Evolutionary conservation across 2,113 vertebrate species (phyloP).

Genomic region (Vidua chalybeata): DNA sequence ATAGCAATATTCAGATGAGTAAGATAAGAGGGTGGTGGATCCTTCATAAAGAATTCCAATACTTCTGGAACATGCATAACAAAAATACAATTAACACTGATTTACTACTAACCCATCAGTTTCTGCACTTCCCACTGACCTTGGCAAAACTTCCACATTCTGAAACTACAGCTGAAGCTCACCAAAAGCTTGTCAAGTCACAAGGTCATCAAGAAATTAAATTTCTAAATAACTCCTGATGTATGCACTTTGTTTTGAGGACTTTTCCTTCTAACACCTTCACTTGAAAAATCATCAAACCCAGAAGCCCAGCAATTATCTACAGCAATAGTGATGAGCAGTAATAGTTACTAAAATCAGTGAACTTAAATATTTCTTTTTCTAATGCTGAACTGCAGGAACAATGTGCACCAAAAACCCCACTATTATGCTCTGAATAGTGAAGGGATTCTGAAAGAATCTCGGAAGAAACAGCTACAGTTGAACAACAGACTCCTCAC

Average conservation of each 20-base stretch:
- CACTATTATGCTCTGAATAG: not conserved
- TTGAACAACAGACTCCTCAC: not conserved
- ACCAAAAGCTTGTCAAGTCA: not conserved
- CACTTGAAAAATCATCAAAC: not conserved
- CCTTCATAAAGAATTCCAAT: not conserved
- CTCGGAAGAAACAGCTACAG: not conserved
- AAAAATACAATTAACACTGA: not conserved
- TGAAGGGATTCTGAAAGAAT: not conserved
- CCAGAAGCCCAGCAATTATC: not conserved
- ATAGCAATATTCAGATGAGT: not conserved
- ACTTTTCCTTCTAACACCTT: not conserved
- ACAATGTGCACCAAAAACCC: fast-evolving
- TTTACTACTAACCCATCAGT: not conserved
- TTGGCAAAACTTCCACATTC: not conserved
- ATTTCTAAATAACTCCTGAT: not conserved
- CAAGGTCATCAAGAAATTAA: not conserved
- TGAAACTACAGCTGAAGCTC: not conserved
- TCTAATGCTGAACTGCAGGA: not conserved
- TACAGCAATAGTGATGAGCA: not conserved
- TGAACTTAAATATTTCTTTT: not conserved
- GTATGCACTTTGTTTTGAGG: fast-evolving
- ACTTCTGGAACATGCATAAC: not conserved
- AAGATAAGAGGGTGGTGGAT: not conserved
- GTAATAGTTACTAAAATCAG: not conserved
- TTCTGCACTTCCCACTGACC: not conserved